Evolutionary conservation across 2,888 invertebrate genomes (phyloP).

Genomic region (Steromphala cineraria): DNA sequence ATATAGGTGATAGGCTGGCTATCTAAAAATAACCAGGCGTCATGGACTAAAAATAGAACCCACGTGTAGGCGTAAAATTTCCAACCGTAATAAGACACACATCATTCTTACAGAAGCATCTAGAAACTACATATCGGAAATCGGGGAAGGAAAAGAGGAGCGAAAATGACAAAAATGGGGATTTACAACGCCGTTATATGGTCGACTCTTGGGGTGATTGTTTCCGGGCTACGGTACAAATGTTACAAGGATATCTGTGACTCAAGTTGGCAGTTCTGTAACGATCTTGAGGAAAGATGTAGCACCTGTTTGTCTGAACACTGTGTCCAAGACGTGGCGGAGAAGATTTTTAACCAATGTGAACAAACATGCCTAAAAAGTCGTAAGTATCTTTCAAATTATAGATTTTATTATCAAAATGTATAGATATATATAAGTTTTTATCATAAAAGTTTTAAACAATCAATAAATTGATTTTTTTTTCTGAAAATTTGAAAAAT

Average conservation of each 20-base stretch:
- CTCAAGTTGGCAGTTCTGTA: not conserved
- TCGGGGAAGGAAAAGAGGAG: not conserved
- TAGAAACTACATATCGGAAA: not conserved
- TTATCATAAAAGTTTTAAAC: too few relatives aligned
- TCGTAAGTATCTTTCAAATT: not conserved
- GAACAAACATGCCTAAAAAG: not conserved
- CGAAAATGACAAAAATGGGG: not conserved
- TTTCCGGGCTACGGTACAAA: not conserved
- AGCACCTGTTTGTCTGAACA: not conserved
- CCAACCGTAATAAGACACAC: too few relatives aligned
- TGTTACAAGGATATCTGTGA: conserved; percentile 4
- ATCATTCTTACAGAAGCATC: too few relatives aligned
- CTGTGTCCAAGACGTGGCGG: not conserved
- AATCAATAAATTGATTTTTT: too few relatives aligned
- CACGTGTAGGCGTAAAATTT: too few relatives aligned
- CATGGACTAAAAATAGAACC: too few relatives aligned
- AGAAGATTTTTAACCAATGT: not conserved
- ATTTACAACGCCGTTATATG: not conserved
- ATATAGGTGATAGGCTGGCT: too few relatives aligned
- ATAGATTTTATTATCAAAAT: not conserved
- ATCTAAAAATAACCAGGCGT: too few relatives aligned
- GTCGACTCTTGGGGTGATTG: not conserved
- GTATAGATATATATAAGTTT: not conserved
- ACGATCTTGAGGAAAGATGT: not conserved
- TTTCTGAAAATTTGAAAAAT: too few relatives aligned